Conservation (phyloP, 1,140 invertebrate species). For the Heliconius melpomene region DNA sequence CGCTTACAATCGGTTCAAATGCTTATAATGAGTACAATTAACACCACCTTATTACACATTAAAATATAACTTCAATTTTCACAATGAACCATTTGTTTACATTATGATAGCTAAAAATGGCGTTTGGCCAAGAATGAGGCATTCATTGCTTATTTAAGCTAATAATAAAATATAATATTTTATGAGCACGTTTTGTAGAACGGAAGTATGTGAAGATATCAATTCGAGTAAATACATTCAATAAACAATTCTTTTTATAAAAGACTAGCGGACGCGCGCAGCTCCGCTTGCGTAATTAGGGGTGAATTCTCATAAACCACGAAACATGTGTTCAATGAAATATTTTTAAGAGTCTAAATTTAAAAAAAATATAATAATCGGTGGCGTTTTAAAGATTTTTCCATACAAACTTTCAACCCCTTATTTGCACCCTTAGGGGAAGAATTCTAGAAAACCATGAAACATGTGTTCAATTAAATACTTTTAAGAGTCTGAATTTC, state of each 20-base stretch:
- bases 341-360: no score
- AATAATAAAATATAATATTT: conserved; percentile 7
- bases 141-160: not conserved
- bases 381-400: no score
- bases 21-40: not conserved
- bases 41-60: not conserved
- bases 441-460: no score
- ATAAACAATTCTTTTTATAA: not conserved
- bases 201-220: not conserved
- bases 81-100: conserved; percentile 13
- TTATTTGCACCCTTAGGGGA: no score
- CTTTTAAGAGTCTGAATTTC: no score
- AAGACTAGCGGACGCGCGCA: no score
- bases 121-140: not conserved
- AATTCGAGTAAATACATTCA: not conserved
- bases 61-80: conserved; percentile 1
- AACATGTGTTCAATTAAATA: no score
- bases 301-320: no score
- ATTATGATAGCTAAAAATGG: conserved; percentile 14
- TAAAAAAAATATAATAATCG: no score
- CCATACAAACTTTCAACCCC: no score
- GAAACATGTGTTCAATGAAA: no score
- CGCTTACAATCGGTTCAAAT: not conserved
- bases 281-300: no score
- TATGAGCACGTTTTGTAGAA: not conserved